phyloP scores from a whole-genome alignment of 1,140 invertebrate genomes.

The Caenorhabditis tropicalis region DNA sequence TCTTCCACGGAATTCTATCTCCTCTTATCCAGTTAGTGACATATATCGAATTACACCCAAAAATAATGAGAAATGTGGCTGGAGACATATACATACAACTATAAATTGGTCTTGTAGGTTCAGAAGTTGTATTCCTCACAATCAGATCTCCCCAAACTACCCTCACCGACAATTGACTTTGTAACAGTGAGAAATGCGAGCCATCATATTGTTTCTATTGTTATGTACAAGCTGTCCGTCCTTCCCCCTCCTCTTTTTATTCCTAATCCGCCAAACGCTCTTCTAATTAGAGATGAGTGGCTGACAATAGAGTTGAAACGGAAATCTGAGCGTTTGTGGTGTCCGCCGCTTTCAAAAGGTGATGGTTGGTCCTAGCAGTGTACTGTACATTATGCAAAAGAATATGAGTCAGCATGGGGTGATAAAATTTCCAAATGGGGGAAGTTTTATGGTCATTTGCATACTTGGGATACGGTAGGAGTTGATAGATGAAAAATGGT shows the following conservation, averaged over 20 bases:
- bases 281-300: conserved; percentile 44
- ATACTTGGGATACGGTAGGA: too few species aligned
- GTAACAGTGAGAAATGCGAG: conserved; percentile 21
- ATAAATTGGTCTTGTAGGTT: neutral
- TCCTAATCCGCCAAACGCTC: conserved; percentile 20
- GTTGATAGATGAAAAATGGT: too few species aligned
- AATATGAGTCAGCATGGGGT: too few species aligned
- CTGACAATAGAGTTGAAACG: conserved; percentile 42
- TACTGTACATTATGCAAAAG: conserved; percentile 5
- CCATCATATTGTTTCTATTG: conserved; percentile 39
- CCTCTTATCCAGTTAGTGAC: conserved; percentile 32
- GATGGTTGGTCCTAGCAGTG: neutral
- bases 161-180: neutral
- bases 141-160: too few species aligned
- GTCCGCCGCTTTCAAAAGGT: neutral
- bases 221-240: conserved; percentile 26
- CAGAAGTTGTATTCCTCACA: neutral
- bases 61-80: conserved; percentile 14
- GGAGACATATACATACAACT: neutral
- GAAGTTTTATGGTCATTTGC: too few species aligned
- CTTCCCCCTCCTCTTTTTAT: neutral
- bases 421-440: neutral
- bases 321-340: conserved; percentile 32
- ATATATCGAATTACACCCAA: conserved; percentile 23
- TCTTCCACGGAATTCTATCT: conserved; percentile 43